Evolutionary conservation across 30 jellyfish, hydroid and myxozoan genomes (phyloP).

Genomic region (Nemopilema nomurai): DNA sequence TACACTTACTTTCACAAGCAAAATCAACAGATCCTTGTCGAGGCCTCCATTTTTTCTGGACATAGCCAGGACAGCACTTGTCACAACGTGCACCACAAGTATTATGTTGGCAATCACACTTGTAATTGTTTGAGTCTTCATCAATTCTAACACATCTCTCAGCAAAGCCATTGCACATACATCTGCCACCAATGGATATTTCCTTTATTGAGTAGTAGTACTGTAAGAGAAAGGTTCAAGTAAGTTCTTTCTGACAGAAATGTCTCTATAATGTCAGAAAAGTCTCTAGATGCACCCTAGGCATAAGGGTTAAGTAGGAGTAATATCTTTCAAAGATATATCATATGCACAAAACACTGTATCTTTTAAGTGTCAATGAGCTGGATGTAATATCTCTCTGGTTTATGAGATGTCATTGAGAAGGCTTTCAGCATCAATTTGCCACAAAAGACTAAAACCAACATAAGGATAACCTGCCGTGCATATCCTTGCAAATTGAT

Average conservation of each 20-base stretch:
- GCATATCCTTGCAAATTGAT: too few species aligned
- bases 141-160: constrained; percentile 62
- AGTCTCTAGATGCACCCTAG: too few species aligned
- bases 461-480: too few species aligned
- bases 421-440: too few species aligned
- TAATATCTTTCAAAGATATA: too few species aligned
- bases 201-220: constrained; percentile 92
- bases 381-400: too few species aligned
- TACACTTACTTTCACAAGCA: constrained; percentile 84
- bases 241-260: not conserved
- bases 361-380: too few species aligned
- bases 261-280: not conserved
- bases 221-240: constrained; percentile 28
- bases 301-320: too few species aligned
- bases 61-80: constrained; percentile 80
- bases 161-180: constrained; percentile 94
- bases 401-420: too few species aligned
- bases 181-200: constrained; percentile 91
- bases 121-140: constrained; percentile 46
- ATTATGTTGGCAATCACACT: constrained; percentile 84
- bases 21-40: constrained; percentile 66
- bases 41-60: constrained; percentile 90
- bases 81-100: constrained; percentile 87
- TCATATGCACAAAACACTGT: too few species aligned
- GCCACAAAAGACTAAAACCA: too few species aligned